These are phyloP conservation scores for Hassar affinis DNA, from an alignment of 2,113 vertebrate genomes.

Conservation along the genomic window DNA sequence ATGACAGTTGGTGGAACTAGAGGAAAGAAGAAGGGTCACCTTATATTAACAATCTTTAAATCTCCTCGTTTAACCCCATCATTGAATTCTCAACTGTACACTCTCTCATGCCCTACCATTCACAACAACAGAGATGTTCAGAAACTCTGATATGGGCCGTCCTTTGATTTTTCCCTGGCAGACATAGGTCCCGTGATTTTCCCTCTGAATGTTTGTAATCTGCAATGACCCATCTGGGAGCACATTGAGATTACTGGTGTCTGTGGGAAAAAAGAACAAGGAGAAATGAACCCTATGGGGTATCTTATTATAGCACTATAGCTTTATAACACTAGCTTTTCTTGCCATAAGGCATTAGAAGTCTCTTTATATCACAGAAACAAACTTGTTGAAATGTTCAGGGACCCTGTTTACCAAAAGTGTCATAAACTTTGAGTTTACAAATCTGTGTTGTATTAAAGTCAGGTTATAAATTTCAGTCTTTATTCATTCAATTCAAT, in stretches of 20 bases:
- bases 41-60: background rate
- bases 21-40: background rate
- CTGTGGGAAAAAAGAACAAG: background rate
- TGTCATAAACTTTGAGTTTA: background rate
- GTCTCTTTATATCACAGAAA: background rate
- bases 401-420: background rate
- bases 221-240: constrained; percentile 52
- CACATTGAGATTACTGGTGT: constrained; percentile 37
- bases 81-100: background rate
- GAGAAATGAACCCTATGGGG: background rate
- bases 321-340: background rate
- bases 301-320: background rate
- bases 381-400: background rate
- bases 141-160: background rate
- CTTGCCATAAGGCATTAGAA: background rate
- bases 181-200: constrained; percentile 64
- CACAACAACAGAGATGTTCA: constrained; percentile 65
- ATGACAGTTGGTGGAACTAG: constrained; percentile 63
- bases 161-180: constrained; percentile 66
- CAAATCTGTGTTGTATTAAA: background rate
- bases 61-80: background rate
- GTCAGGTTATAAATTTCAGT: background rate
- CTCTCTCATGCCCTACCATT: constrained; percentile 62
- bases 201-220: constrained; percentile 58
- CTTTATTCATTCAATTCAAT: too few species aligned